Evolutionary conservation across 2,113 vertebrate species (phyloP).

Genomic region (Seriola rivoliana): DNA sequence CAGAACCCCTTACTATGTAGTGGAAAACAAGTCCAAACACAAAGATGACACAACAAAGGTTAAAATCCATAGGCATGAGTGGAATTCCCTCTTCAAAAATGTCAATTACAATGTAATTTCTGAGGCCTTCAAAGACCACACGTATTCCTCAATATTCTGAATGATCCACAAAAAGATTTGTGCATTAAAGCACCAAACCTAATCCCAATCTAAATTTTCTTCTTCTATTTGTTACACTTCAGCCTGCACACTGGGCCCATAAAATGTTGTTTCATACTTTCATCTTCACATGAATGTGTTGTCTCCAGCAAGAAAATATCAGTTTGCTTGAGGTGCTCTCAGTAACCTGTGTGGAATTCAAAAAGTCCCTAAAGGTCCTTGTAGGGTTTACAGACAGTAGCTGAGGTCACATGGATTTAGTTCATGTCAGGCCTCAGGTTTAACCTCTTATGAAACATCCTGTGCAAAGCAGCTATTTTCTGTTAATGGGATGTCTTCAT

Average conservation of each 20-base stretch:
- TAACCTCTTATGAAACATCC: not conserved
- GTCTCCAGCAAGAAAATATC: not conserved
- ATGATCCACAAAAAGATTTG: not conserved
- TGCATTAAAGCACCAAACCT: not conserved
- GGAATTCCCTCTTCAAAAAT: no score
- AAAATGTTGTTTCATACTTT: constrained; percentile 1
- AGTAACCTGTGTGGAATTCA: not conserved
- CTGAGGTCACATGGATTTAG: constrained; percentile 19
- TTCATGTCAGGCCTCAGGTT: constrained; percentile 2
- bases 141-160: not conserved
- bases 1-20: no score
- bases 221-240: not conserved
- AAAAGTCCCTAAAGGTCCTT: constrained; percentile 3
- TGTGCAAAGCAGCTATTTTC: not conserved
- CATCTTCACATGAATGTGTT: not conserved
- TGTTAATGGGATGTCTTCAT: not conserved
- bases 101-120: no score
- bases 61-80: no score
- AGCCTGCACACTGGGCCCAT: not conserved
- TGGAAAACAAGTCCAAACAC: no score
- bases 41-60: no score
- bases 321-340: not conserved
- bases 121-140: no score
- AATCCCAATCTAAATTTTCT: not conserved
- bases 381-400: constrained; percentile 23